Evolutionary conservation across 2,113 vertebrate species (phyloP).

Genomic region (Heptranchias perlo): DNA sequence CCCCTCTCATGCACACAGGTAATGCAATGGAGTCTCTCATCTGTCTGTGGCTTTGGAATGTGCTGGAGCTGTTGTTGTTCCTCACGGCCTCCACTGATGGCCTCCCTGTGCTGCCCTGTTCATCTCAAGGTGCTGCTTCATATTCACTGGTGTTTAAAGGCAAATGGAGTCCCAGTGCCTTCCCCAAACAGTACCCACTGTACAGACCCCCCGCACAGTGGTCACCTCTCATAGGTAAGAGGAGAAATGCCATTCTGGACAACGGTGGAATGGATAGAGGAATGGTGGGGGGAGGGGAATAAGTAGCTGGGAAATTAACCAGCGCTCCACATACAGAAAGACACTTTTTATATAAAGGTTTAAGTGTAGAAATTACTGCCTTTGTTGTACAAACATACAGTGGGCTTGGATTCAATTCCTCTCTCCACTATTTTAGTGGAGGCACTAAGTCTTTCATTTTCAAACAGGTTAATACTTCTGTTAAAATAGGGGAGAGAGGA

Average conservation of each 20-base stretch:
- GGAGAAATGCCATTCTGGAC: neutral
- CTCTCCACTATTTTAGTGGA: neutral
- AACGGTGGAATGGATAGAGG: neutral
- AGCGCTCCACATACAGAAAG: neutral
- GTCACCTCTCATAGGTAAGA: slow-evolving; percentile 69
- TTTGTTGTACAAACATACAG: neutral
- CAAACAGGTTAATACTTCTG: neutral
- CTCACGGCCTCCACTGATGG: slow-evolving; percentile 49
- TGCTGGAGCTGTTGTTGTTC: slow-evolving; percentile 54
- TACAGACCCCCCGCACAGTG: slow-evolving; percentile 70
- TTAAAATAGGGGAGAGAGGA: neutral
- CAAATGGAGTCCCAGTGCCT: slow-evolving; percentile 64
- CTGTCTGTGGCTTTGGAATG: slow-evolving; percentile 56
- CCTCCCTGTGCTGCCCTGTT: slow-evolving; percentile 51
- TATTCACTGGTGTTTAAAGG: slow-evolving; percentile 69
- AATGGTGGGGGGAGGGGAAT: neutral
- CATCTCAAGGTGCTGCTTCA: slow-evolving; percentile 59
- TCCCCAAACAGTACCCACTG: slow-evolving; percentile 69
- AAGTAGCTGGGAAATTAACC: neutral
- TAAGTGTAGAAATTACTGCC: neutral
- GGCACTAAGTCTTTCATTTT: neutral
- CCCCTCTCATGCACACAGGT: slow-evolving; percentile 47
- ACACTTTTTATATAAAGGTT: neutral
- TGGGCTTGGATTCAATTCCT: neutral
- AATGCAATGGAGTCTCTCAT: slow-evolving; percentile 54